These are phyloP conservation scores for Drosophila santomea DNA, from an alignment of 1,140 invertebrate genomes.

Conservation along the genomic window DNA sequence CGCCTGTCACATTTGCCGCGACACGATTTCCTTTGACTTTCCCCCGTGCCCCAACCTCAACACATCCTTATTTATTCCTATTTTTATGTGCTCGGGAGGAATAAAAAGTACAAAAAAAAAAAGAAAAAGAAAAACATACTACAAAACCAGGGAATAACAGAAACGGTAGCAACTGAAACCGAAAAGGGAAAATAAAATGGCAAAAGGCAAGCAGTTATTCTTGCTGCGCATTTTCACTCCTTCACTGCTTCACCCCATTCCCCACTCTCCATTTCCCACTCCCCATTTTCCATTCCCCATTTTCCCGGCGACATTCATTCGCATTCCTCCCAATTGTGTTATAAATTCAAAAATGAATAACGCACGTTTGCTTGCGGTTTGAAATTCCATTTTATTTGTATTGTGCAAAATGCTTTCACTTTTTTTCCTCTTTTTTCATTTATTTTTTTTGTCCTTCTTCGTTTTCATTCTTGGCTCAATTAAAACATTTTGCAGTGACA, in stretches of 20 bases:
- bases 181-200: constrained; percentile 21
- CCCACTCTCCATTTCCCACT: neutral
- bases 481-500: constrained; percentile 52
- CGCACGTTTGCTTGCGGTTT: constrained; percentile 79
- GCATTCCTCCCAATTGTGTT: constrained; percentile 78
- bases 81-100: constrained; percentile 59
- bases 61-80: constrained; percentile 71
- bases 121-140: neutral
- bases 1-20: constrained; percentile 69
- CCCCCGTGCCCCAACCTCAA: constrained; percentile 17
- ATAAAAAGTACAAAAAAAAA: constrained; percentile 19
- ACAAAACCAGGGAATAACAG: neutral
- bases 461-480: constrained; percentile 36
- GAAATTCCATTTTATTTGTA: constrained; percentile 80
- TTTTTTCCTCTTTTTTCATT: constrained; percentile 5
- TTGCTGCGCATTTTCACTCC: constrained; percentile 61
- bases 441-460: constrained; percentile 6
- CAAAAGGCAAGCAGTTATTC: constrained; percentile 53
- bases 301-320: constrained; percentile 45
- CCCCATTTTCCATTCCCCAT: neutral
- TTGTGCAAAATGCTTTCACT: constrained; percentile 68
- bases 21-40: constrained; percentile 73
- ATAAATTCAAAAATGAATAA: constrained; percentile 83
- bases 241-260: constrained; percentile 16
- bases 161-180: constrained; percentile 4